Conservation (phyloP, 2,113 vertebrate species). For the Tupaia chinensis region DNA sequence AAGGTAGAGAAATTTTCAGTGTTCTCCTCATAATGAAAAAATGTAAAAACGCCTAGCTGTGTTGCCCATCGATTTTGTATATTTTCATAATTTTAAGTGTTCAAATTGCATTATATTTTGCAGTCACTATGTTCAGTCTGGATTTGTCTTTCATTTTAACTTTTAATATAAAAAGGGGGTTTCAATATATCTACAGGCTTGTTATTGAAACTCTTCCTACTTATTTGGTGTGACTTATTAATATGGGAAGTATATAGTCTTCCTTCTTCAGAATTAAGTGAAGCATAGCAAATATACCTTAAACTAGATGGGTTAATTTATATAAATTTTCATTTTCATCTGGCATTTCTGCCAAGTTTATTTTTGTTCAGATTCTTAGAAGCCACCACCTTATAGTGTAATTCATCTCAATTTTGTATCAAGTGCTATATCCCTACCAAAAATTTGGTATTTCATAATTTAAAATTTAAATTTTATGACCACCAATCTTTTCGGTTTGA, state of each 20-base stretch:
- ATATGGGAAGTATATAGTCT: slow-evolving; percentile 80
- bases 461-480: slow-evolving; percentile 21
- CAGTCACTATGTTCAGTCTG: slow-evolving; percentile 85
- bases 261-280: slow-evolving; percentile 83
- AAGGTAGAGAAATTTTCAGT: slow-evolving; percentile 78
- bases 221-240: slow-evolving; percentile 86
- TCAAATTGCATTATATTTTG: slow-evolving; percentile 88
- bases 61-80: slow-evolving; percentile 86
- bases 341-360: slow-evolving; percentile 75
- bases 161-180: slow-evolving; percentile 80
- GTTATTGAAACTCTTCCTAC: slow-evolving; percentile 82
- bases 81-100: slow-evolving; percentile 86
- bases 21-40: slow-evolving; percentile 83
- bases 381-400: slow-evolving; percentile 3
- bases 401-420: slow-evolving; percentile 30
- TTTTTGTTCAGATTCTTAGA: slow-evolving; percentile 63
- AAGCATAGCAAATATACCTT: slow-evolving; percentile 83
- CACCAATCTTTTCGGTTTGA: slow-evolving; percentile 7
- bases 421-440: not conserved
- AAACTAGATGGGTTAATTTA: slow-evolving; percentile 89
- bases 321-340: slow-evolving; percentile 87
- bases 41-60: slow-evolving; percentile 82
- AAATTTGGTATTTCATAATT: slow-evolving; percentile 15
- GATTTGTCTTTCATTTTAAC: slow-evolving; percentile 86
- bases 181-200: slow-evolving; percentile 82